A percentile compares a stretch with the other conserved stretches of the same genome.
These are phyloP conservation scores for Larimichthys polyactis DNA, from an alignment of 2,113 vertebrate species.

Conservation along the genomic window DNA sequence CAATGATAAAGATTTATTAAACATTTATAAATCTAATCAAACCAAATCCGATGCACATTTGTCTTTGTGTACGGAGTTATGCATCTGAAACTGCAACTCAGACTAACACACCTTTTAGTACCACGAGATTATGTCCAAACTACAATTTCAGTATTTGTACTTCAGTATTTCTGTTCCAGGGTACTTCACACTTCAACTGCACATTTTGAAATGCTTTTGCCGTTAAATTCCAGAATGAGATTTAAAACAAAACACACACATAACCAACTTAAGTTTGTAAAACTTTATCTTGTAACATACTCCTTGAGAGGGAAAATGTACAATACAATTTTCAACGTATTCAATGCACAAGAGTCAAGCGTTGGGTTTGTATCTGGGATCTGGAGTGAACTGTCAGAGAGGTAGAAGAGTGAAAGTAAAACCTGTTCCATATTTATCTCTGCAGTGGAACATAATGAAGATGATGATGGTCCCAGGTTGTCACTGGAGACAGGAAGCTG, in stretches of 20 bases:
- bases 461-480: constrained; percentile 62
- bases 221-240: too few species aligned
- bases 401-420: constrained; percentile 54
- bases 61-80: too few species aligned
- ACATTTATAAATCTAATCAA: too few species aligned
- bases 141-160: too few species aligned
- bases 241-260: neutral
- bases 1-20: too few species aligned
- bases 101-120: too few species aligned
- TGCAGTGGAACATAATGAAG: neutral
- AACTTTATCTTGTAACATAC: constrained; percentile 75
- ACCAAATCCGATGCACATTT: too few species aligned
- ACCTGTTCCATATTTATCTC: constrained; percentile 25
- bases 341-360: constrained; percentile 14
- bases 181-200: too few species aligned
- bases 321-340: constrained; percentile 33
- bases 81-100: too few species aligned
- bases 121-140: too few species aligned
- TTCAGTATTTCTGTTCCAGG: too few species aligned
- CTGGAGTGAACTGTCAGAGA: constrained; percentile 43
- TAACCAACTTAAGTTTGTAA: constrained; percentile 38
- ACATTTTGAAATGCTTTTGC: too few species aligned
- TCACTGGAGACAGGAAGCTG: constrained; percentile 33
- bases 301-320: constrained; percentile 31
- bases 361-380: constrained; percentile 9